phyloP scores from a whole-genome alignment of 2,113 vertebrate species.

The Platichthys stellatus region DNA sequence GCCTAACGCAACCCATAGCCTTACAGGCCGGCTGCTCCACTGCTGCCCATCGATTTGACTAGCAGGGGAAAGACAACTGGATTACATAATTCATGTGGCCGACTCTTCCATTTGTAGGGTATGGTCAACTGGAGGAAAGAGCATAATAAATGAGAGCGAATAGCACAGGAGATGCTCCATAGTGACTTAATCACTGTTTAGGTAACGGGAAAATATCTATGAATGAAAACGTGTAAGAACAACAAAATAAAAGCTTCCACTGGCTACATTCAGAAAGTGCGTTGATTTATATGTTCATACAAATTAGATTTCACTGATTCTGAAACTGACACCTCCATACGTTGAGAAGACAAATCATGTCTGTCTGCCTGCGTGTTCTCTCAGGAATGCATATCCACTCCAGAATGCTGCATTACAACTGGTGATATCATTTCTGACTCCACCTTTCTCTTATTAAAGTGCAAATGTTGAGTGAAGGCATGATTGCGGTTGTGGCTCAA shows the following conservation, averaged over 20 bases:
- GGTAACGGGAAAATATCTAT: too few species aligned
- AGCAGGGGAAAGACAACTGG: conserved; percentile 51
- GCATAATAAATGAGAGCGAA: conserved; percentile 1
- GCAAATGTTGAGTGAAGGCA: neutral
- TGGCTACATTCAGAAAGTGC: too few species aligned
- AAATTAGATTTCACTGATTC: neutral
- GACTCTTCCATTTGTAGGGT: conserved; percentile 47
- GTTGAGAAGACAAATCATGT: neutral
- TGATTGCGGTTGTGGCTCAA: neutral
- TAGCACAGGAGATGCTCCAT: neutral
- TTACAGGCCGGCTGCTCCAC: conserved; percentile 32
- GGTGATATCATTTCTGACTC: neutral
- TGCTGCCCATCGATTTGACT: conserved; percentile 61
- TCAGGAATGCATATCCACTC: too few species aligned
- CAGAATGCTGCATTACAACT: neutral
- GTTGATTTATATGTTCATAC: neutral
- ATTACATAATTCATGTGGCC: conserved; percentile 75
- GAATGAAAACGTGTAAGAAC: too few species aligned
- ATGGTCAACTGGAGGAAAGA: conserved; percentile 3
- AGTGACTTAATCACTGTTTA: too few species aligned
- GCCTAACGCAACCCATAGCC: conserved; percentile 59
- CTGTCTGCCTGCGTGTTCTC: too few species aligned
- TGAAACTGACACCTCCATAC: neutral
- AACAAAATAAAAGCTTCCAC: too few species aligned
- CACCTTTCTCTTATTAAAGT: conserved; percentile 20